Percentiles rank a stretch among this genome's conserved stretches.
phyloP scores from a whole-genome alignment of 1,140 invertebrate species.

The Drosophila sp. region DNA sequence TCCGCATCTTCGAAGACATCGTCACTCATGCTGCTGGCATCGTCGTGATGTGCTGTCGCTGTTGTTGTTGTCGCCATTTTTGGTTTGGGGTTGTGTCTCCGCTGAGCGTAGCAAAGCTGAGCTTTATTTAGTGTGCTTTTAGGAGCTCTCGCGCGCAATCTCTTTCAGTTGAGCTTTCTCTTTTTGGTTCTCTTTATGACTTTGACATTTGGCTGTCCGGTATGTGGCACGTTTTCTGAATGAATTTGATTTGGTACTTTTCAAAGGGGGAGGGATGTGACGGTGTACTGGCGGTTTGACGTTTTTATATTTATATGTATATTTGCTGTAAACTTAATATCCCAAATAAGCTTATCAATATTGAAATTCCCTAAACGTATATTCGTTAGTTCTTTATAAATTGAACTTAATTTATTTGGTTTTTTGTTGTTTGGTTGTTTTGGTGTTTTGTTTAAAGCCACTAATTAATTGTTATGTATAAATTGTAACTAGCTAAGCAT shows the following conservation, averaged over 20 bases:
- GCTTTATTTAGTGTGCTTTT: slow-evolving; percentile 37
- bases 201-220: slow-evolving; percentile 76
- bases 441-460: slow-evolving; percentile 80
- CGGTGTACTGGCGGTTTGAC: slow-evolving; percentile 24
- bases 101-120: slow-evolving; percentile 40
- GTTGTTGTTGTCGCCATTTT: slow-evolving; percentile 26
- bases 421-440: slow-evolving; percentile 54
- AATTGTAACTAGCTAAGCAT: slow-evolving; percentile 80
- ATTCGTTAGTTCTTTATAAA: slow-evolving; percentile 71
- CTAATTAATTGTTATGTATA: slow-evolving; percentile 64
- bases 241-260: slow-evolving; percentile 66
- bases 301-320: slow-evolving; percentile 65
- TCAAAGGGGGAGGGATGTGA: slow-evolving; percentile 21
- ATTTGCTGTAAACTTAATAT: slow-evolving; percentile 51
- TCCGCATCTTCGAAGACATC: slow-evolving; percentile 90
- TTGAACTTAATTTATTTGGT: slow-evolving; percentile 66
- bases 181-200: slow-evolving; percentile 57
- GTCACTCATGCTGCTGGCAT: slow-evolving; percentile 90
- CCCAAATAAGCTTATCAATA: slow-evolving; percentile 61
- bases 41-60: slow-evolving; percentile 56
- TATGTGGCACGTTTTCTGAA: slow-evolving; percentile 80
- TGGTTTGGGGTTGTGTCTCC: slow-evolving; percentile 35
- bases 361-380: slow-evolving; percentile 73
- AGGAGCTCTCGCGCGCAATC: slow-evolving; percentile 35
- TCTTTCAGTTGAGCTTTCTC: slow-evolving; percentile 3